Evolutionary conservation across 2,797 vertebrate genomes (phyloP).

Genomic region (Betta splendens): DNA sequence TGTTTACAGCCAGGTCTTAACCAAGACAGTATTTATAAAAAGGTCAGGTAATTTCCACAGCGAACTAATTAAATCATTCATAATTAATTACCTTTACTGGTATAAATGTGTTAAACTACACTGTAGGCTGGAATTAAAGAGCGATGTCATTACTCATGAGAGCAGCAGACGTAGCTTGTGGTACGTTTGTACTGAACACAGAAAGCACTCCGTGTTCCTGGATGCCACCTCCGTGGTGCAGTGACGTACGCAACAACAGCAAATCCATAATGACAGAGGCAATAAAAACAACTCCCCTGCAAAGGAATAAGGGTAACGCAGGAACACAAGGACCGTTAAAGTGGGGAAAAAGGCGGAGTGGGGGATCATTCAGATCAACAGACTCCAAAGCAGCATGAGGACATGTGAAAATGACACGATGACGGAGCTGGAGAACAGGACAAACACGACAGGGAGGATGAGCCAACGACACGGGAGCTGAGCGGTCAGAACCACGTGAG

Average conservation of each 20-base stretch:
- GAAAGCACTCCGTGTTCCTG: conserved; percentile 10
- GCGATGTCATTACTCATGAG: not conserved
- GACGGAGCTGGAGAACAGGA: conserved; percentile 31
- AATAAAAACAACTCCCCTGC: not conserved
- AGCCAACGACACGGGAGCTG: conserved; percentile 35
- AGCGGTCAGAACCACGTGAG: conserved; percentile 62
- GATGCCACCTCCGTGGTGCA: conserved; percentile 5
- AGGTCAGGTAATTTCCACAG: not conserved
- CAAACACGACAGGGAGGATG: conserved; percentile 42
- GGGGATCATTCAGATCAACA: conserved; percentile 16
- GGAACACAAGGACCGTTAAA: conserved; percentile 3
- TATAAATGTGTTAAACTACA: not conserved
- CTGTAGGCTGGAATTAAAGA: not conserved
- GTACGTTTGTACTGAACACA: not conserved
- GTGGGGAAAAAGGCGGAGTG: conserved; percentile 19
- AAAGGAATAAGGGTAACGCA: conserved; percentile 6
- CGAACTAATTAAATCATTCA: not conserved
- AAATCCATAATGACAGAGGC: conserved; percentile 1
- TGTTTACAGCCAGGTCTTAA: conserved; percentile 6
- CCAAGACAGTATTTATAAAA: conserved; percentile 1
- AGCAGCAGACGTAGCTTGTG: not conserved
- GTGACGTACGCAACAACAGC: not conserved
- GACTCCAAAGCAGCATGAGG: conserved; percentile 14
- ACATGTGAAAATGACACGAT: conserved; percentile 12
- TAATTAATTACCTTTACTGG: not conserved